Base-by-base conservation (phyloP, 1,140 invertebrate genomes). In the Zaprionus gabonicus region DNA sequence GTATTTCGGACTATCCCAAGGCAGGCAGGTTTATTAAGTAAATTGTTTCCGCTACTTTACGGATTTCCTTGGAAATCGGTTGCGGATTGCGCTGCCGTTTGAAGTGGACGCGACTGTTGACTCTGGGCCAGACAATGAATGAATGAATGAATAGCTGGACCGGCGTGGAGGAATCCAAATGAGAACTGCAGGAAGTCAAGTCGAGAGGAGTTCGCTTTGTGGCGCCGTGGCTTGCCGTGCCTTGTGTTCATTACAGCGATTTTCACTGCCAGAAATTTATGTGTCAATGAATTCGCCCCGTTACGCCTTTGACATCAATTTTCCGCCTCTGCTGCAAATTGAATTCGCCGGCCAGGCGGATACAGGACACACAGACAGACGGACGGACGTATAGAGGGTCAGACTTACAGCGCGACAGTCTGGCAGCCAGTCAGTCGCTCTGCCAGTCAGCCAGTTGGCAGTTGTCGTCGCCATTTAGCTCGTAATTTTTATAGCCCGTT, bases 1-100 rank as follows among this genome's bases (percentile, higher is more conserved):
- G 75, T 78, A 80, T 74, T 74, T 65, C 59, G 36, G 12, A 25
- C 31, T n/a, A 66, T 67, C 57, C 63, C 69, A 59, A 57, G 53
- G 76, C 46, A 46, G 59, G 76, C 58, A 63, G 76, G 71, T 81
- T 81, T 81, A 81, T 81, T 81, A 81, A 81, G 67, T 79, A 81
- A 81, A 81, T 79, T 81, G 79, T 79, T 79, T 81, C 79, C 79
- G 68, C 78, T 81, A 76, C 76, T 81, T 79, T 71, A 59, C 72
- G 76, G 71, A 80, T 80, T 78, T 80, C 76, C 76, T 78, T 75
- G 66, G 69, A 71, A 80, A 77, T 69, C 38, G 65, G 55, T 64
- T 44, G 74, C 49, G 73, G 53, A 71, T 72, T 72, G 41, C 49
- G 38, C 59, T 34, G 38, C 38, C 59, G 15, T 76, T 75, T 80